Conservation (phyloP, 1,140 invertebrate species). For the Euura lappo region DNA sequence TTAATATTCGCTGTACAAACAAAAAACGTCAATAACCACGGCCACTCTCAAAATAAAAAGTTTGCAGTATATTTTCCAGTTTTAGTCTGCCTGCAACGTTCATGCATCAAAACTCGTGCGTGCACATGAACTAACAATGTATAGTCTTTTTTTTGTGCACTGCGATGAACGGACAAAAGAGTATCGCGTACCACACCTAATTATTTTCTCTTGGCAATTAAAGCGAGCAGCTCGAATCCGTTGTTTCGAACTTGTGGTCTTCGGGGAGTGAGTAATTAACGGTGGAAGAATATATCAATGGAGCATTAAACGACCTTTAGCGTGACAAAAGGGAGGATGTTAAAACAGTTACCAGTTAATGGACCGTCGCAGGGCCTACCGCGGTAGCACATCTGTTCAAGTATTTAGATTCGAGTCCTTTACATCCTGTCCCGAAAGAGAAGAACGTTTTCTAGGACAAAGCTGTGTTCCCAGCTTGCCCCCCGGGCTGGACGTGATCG, state of each 20-base stretch:
- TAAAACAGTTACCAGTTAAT: conserved; percentile 12
- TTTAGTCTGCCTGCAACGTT: too few species aligned
- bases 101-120: too few species aligned
- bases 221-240: not conserved
- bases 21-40: not conserved
- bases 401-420: conserved; percentile 15
- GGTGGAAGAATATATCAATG: conserved; percentile 7
- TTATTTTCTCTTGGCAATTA: not conserved
- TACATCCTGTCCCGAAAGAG: conserved; percentile 15
- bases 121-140: too few species aligned
- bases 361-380: conserved; percentile 1
- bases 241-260: not conserved
- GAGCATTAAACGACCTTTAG: conserved; percentile 5
- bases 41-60: too few species aligned
- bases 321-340: conserved; percentile 10
- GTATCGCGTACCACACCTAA: too few species aligned
- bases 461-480: too few species aligned
- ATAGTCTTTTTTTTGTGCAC: too few species aligned
- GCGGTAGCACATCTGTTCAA: conserved; percentile 15
- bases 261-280: not conserved
- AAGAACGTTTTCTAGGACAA: too few species aligned
- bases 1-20: conserved; percentile 3
- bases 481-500: too few species aligned
- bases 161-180: too few species aligned
- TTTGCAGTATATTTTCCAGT: too few species aligned